Evolutionary conservation across 2,113 vertebrate species (phyloP).

Genomic region (Eubucco bourcierii): DNA sequence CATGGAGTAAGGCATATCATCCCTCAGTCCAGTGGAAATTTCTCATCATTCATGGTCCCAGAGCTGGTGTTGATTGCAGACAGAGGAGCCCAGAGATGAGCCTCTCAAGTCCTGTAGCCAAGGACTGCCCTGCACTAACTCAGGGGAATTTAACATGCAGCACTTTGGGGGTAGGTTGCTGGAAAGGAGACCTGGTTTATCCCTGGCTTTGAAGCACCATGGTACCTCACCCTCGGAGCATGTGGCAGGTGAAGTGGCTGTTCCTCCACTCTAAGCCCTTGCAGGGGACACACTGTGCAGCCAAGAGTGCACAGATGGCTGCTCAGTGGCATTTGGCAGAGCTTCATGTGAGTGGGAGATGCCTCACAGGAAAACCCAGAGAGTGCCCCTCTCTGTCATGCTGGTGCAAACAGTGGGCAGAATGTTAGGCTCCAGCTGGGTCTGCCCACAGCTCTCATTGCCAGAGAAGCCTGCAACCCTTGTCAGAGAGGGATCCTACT

Average conservation of each 20-base stretch:
- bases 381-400: neutral
- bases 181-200: neutral
- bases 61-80: neutral
- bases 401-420: neutral
- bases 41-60: neutral
- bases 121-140: neutral
- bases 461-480: neutral
- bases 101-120: neutral
- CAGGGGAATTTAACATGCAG: neutral
- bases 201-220: neutral
- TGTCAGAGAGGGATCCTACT: neutral
- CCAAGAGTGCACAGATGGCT: neutral
- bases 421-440: neutral
- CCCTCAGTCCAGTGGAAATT: neutral
- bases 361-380: neutral
- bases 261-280: neutral
- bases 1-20: too few relatives aligned
- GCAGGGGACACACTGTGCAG: rapidly evolving
- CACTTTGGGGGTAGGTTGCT: neutral
- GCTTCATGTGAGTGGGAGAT: neutral
- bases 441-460: neutral
- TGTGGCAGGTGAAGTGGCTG: neutral
- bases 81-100: neutral
- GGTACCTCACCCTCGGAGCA: rapidly evolving
- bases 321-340: neutral